Conservation (phyloP, 2,113 vertebrate species). For the Sphaerodactylus townsendi region DNA sequence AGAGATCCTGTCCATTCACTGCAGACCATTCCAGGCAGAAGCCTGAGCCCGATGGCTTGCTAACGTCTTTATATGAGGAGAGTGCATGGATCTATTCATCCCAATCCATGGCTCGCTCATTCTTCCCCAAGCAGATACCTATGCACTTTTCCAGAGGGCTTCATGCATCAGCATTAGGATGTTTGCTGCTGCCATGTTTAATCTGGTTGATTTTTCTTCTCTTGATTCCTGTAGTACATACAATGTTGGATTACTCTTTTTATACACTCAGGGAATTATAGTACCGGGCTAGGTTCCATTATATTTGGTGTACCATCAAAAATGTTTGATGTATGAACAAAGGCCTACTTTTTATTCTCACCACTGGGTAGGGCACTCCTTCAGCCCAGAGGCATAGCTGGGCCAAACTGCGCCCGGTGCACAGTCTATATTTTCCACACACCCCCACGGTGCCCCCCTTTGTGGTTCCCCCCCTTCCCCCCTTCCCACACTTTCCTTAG, state of each 20-base stretch:
- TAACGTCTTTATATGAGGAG: not conserved
- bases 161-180: slow-evolving; percentile 2
- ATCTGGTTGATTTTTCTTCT: slow-evolving; percentile 29
- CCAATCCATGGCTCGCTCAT: slow-evolving; percentile 2
- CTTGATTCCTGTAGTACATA: not conserved
- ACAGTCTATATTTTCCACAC: no score
- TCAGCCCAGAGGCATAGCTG: no score
- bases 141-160: slow-evolving; percentile 3
- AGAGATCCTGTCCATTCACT: not conserved
- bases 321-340: not conserved
- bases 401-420: no score
- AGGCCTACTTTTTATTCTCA: not conserved
- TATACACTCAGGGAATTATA: not conserved
- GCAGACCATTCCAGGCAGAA: not conserved
- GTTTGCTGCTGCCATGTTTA: slow-evolving; percentile 34
- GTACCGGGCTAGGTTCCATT: not conserved
- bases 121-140: not conserved
- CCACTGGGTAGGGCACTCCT: no score
- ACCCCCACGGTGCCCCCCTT: no score
- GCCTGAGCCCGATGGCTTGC: not conserved
- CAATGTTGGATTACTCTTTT: slow-evolving; percentile 10
- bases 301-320: not conserved
- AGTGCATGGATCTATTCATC: not conserved
- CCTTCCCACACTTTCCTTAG: no score
- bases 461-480: no score